Evolutionary conservation across 2,888 invertebrate genomes (phyloP), one percentile per base, ranked within the genome.

Genomic region (Linhomoeus sp.): DNA sequence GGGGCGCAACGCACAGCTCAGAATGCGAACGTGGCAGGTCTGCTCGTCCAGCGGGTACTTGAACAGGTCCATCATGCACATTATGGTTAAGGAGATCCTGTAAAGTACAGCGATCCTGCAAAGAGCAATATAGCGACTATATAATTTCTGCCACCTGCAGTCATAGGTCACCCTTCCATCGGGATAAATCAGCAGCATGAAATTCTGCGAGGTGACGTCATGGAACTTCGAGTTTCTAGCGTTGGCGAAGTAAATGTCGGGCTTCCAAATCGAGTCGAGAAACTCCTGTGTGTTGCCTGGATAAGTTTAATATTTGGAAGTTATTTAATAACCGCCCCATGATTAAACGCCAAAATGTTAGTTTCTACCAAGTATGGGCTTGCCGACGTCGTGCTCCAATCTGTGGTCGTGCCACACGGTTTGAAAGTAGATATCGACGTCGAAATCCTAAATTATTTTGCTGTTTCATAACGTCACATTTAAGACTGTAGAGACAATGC

Each of bases 1-100:
- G 26, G 25, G 24, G n/a, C 19, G 7, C 39, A 20, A 66, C 70
- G 68, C 59, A 72, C 71, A 72, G 50, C 68, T 68, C 12, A 70
- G 67, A 19, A 71, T 69, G 54, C 71, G 67, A 66, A 71, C 68
- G 14, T 67, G 66, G 58, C 70, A 71, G 1, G 66, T 60, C 55
- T 71, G 71, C 2, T 62, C 64, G 54, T 72, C 72, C 29, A 72
- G 55, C 0, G 71, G 72, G 50, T 70, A 71, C 52, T 68, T 71
- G 12, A 51, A 68, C n/a, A 72, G 63, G 50, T 72, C 71, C 72
- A 73, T 72, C 71, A 72, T 72, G 54, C 72, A 73, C 9, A 72
- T 70, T 54, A 73, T 72, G 1, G 67, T 67, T 43, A 72, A 55
- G 50, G 70, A 70, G 47, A 72, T 58, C 52, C 72, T 71, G 59